A percentile compares a stretch with the other conserved stretches of the same genome.
Evolutionary conservation across 2,797 vertebrate genomes (phyloP).

Genomic region (Podarcis siculus): DNA sequence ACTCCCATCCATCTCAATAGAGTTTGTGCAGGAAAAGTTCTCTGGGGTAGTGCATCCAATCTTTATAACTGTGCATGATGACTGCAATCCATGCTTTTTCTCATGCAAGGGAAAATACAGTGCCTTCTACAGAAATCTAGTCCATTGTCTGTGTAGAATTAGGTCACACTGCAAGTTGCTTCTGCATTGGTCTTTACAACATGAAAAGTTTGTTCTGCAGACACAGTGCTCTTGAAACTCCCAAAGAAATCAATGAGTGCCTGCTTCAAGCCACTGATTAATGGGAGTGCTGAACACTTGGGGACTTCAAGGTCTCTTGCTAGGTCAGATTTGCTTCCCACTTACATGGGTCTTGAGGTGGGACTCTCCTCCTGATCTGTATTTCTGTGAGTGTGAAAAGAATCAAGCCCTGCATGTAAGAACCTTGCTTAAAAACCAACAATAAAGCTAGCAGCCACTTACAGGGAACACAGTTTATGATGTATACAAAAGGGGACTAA

Average conservation of each 20-base stretch:
- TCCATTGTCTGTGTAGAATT: conserved; percentile 74
- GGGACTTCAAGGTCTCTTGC: not conserved
- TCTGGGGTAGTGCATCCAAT: conserved; percentile 43
- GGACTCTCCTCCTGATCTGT: conserved; percentile 43
- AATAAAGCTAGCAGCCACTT: conserved; percentile 48
- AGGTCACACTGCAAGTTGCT: conserved; percentile 66
- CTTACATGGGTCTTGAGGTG: conserved; percentile 53
- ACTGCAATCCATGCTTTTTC: conserved; percentile 69
- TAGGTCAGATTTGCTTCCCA: conserved; percentile 57
- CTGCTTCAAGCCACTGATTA: not conserved
- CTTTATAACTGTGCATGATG: conserved; percentile 63
- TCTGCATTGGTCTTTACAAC: conserved; percentile 56
- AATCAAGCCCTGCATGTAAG: conserved; percentile 51
- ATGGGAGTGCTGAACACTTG: conserved; percentile 19
- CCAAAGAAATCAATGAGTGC: conserved; percentile 24
- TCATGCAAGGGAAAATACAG: conserved; percentile 77
- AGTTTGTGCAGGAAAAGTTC: conserved; percentile 3
- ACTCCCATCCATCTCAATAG: not conserved
- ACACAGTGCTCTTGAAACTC: conserved; percentile 31
- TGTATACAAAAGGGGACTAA: conserved; percentile 52
- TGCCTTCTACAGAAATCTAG: conserved; percentile 82
- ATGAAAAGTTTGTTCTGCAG: conserved; percentile 49
- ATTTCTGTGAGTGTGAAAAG: conserved; percentile 28
- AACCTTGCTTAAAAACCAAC: conserved; percentile 52
- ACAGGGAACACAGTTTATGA: conserved; percentile 27